A percentile compares a stretch with the other conserved stretches of the same genome.
These are phyloP conservation scores for Coilia nasus DNA, from an alignment of 2,797 vertebrate species.

Conservation along the genomic window DNA sequence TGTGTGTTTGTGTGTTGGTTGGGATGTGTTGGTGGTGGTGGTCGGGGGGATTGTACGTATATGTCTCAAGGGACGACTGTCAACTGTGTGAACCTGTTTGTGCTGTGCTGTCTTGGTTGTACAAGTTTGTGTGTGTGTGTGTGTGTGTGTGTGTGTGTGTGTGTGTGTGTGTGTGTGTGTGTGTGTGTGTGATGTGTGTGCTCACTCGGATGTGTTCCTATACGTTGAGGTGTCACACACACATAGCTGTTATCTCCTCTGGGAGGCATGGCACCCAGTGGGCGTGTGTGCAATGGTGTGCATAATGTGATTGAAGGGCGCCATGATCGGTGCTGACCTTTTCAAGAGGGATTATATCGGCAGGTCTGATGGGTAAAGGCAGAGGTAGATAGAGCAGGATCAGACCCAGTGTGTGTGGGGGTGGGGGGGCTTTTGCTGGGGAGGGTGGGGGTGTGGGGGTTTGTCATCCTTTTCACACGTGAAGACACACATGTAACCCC, in stretches of 20 bases:
- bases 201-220: too few relatives aligned
- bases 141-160: slow-evolving; percentile 2
- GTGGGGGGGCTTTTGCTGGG: background rate
- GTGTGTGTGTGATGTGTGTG: background rate
- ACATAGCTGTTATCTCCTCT: slow-evolving; percentile 2
- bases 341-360: slow-evolving; percentile 91
- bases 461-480: background rate
- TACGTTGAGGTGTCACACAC: too few relatives aligned
- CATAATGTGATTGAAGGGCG: slow-evolving; percentile 94
- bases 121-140: background rate
- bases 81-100: too few relatives aligned
- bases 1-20: background rate
- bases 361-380: slow-evolving; percentile 46
- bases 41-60: too few relatives aligned
- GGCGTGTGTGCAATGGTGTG: slow-evolving; percentile 71
- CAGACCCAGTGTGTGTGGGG: background rate
- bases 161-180: slow-evolving; percentile 6
- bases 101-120: too few relatives aligned
- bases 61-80: too few relatives aligned
- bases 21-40: too few relatives aligned
- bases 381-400: slow-evolving; percentile 23
- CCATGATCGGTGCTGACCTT: slow-evolving; percentile 96
- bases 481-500: background rate
- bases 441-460: background rate
- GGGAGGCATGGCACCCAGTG: background rate